Percentiles rank a stretch among this genome's conserved stretches.
These are phyloP conservation scores for Bicyclus anynana DNA, from an alignment of 1,140 invertebrate species.

Conservation along the genomic window DNA sequence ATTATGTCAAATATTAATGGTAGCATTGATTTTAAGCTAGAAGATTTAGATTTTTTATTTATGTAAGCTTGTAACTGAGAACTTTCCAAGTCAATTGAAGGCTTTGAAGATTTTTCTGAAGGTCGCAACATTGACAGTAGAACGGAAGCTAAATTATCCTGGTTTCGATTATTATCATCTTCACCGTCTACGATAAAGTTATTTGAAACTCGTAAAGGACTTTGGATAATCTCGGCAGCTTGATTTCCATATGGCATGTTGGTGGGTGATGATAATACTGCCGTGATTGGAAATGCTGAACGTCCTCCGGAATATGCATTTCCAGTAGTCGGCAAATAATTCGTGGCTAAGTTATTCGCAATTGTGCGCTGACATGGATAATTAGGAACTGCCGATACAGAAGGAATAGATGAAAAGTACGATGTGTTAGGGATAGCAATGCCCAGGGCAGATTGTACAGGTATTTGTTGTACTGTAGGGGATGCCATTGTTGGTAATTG, in stretches of 20 bases:
- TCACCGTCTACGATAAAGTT: constrained; percentile 3
- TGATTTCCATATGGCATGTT: constrained; percentile 9
- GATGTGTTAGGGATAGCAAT: constrained; percentile 5
- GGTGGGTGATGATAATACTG: constrained; percentile 18
- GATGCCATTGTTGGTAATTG: not conserved
- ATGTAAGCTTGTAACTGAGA: not conserved
- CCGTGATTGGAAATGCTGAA: not conserved
- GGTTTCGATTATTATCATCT: not conserved
- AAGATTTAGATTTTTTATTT: constrained; percentile 30
- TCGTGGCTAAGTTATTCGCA: constrained; percentile 7
- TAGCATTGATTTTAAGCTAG: constrained; percentile 42
- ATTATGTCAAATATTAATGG: constrained; percentile 51
- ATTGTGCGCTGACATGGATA: constrained; percentile 5
- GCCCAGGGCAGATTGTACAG: constrained; percentile 7
- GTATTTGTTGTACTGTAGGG: constrained; percentile 8
- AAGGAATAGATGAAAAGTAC: constrained; percentile 12
- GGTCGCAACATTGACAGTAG: constrained; percentile 13
- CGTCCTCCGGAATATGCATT: constrained; percentile 5
- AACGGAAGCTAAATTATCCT: constrained; percentile 4
- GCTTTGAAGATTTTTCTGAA: constrained; percentile 7
- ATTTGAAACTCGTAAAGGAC: constrained; percentile 5
- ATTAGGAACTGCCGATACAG: constrained; percentile 11
- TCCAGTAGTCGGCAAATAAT: constrained; percentile 1
- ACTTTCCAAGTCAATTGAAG: not conserved
- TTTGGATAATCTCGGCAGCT: not conserved